Conservation (phyloP, 2,113 vertebrate genomes). For the Suricata suricatta region DNA sequence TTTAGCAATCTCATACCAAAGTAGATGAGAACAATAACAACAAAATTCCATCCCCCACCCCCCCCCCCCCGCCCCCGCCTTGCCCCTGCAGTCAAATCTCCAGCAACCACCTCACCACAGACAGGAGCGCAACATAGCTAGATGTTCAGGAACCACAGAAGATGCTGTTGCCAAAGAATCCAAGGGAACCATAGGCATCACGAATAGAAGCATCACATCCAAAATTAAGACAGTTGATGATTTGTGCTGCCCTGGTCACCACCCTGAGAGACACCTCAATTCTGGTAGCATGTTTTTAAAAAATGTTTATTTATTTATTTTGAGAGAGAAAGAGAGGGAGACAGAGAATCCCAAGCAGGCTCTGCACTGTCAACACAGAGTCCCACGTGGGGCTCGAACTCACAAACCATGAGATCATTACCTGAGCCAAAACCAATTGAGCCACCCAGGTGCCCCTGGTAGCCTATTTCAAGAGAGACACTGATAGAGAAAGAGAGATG, state of each 20-base stretch:
- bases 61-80: accelerated
- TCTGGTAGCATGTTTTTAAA: neutral
- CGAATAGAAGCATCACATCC: neutral
- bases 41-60: neutral
- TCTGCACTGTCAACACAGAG: too few relatives aligned
- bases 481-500: neutral
- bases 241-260: neutral
- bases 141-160: neutral
- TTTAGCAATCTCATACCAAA: neutral
- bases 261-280: neutral
- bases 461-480: neutral
- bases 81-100: neutral
- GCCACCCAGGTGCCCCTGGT: too few relatives aligned
- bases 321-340: neutral
- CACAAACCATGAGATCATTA: too few relatives aligned
- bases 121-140: neutral
- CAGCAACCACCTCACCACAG: neutral
- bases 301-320: neutral
- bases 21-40: neutral
- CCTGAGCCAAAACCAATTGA: too few relatives aligned
- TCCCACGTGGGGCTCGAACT: too few relatives aligned
- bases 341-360: neutral
- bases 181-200: neutral
- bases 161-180: neutral
- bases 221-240: accelerated